Percentiles rank a stretch among this genome's conserved stretches.
These are phyloP conservation scores for Troides helena DNA, from an alignment of 2,888 invertebrate species.

Conservation along the genomic window DNA sequence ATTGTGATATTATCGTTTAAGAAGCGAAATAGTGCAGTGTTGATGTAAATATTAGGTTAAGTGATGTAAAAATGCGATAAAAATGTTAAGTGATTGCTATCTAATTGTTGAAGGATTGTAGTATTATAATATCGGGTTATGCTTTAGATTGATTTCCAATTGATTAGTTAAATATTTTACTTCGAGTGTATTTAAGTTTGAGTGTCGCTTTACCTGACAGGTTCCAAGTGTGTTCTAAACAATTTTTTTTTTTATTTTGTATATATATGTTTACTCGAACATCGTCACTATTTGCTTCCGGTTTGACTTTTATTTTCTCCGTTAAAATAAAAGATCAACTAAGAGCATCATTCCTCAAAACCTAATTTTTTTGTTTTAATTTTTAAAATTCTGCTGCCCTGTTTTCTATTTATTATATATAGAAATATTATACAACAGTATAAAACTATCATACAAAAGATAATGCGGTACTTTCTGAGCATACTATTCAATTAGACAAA, in stretches of 20 bases:
- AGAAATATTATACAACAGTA: neutral
- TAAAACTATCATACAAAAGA: too few relatives aligned
- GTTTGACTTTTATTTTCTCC: conserved; percentile 29
- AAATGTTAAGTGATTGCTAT: conserved; percentile 62
- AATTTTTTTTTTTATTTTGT: conserved; percentile 21
- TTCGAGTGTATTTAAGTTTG: conserved; percentile 21
- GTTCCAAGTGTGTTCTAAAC: conserved; percentile 26
- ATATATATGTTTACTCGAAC: conserved; percentile 23
- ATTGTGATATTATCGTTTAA: conserved; percentile 77
- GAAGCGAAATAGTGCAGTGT: conserved; percentile 56
- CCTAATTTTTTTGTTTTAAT: conserved; percentile 19
- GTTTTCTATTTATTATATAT: neutral
- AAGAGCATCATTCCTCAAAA: conserved; percentile 30
- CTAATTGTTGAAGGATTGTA: conserved; percentile 51
- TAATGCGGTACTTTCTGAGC: too few relatives aligned
- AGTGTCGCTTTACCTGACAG: conserved; percentile 27
- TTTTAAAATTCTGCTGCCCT: neutral
- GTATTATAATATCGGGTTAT: conserved; percentile 32
- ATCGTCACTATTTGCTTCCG: conserved; percentile 26
- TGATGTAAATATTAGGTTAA: conserved; percentile 74
- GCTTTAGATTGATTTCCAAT: conserved; percentile 8
- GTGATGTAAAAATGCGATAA: conserved; percentile 61
- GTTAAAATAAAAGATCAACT: conserved; percentile 29
- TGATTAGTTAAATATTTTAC: conserved; percentile 18
- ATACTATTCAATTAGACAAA: too few relatives aligned